Percentiles rank a stretch among this genome's conserved stretches.
Evolutionary conservation across 2,113 vertebrate species (phyloP).

Genomic region (Zosterops hypoxanthus): DNA sequence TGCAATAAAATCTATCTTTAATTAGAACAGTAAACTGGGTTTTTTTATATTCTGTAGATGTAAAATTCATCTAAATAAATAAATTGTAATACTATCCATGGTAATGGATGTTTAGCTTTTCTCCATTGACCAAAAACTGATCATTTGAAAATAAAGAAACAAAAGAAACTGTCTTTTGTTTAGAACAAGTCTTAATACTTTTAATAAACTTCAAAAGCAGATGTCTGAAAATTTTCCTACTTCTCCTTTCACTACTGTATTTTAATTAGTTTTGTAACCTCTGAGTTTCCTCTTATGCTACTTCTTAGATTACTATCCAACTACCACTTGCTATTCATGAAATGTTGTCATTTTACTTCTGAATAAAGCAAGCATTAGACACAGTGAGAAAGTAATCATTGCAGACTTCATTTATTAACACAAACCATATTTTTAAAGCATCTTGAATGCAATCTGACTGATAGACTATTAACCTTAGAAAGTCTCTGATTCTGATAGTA

Average conservation of each 20-base stretch:
- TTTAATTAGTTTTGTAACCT: background rate
- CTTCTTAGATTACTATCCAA: background rate
- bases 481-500: background rate
- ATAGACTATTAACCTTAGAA: constrained; percentile 24
- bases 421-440: constrained; percentile 16
- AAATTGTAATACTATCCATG: background rate
- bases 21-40: background rate
- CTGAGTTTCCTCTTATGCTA: background rate
- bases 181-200: background rate
- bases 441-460: constrained; percentile 12
- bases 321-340: constrained; percentile 16
- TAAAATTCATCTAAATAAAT: background rate
- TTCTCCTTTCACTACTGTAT: background rate
- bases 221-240: background rate
- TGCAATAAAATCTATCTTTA: background rate
- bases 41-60: background rate
- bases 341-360: constrained; percentile 17
- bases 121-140: background rate
- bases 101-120: background rate
- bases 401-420: constrained; percentile 35
- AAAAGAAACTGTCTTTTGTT: background rate
- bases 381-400: constrained; percentile 7
- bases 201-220: background rate
- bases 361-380: constrained; percentile 35
- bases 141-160: background rate